Percentiles rank a stretch among this genome's conserved stretches.
Evolutionary conservation across 1,140 invertebrate species (phyloP).

Genomic region (Sminthurides bifidus): DNA sequence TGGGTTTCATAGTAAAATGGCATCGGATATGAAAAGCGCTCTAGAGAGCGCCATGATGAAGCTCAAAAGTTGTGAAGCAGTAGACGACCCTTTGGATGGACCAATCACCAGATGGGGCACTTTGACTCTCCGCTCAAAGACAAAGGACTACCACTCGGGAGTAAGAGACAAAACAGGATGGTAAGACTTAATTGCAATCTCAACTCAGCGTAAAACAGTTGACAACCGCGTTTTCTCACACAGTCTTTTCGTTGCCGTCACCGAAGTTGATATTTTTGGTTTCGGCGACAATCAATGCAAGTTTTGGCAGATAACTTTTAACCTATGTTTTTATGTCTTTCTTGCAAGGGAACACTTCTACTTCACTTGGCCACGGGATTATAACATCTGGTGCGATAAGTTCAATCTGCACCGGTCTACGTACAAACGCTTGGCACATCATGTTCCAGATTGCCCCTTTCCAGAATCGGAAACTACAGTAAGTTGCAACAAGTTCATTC

Average conservation of each 20-base stretch:
- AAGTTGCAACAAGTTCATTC: neutral
- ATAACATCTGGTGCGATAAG: slow-evolving; percentile 26
- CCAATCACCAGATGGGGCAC: too few relatives aligned
- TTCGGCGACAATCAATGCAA: neutral
- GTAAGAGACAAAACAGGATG: neutral
- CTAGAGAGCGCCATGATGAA: too few relatives aligned
- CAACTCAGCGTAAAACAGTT: neutral
- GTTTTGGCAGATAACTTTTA: neutral
- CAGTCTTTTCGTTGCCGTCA: neutral
- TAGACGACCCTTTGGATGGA: too few relatives aligned
- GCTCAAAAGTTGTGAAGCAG: too few relatives aligned
- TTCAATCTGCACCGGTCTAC: slow-evolving; percentile 21
- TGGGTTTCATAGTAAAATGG: too few relatives aligned
- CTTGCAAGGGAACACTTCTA: slow-evolving; percentile 25
- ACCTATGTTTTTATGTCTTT: neutral
- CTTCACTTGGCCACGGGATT: slow-evolving; percentile 21
- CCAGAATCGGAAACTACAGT: slow-evolving; percentile 25
- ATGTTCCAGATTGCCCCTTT: slow-evolving; percentile 7
- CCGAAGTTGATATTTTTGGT: neutral
- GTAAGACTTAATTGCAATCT: neutral
- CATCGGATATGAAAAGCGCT: too few relatives aligned
- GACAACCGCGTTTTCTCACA: neutral
- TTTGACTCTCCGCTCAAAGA: too few relatives aligned
- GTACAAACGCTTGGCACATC: slow-evolving; percentile 19
- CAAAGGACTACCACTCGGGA: too few relatives aligned